These are phyloP conservation scores for Drosophila ambigua DNA, from an alignment of 1,140 invertebrate genomes.

Conservation along the genomic window DNA sequence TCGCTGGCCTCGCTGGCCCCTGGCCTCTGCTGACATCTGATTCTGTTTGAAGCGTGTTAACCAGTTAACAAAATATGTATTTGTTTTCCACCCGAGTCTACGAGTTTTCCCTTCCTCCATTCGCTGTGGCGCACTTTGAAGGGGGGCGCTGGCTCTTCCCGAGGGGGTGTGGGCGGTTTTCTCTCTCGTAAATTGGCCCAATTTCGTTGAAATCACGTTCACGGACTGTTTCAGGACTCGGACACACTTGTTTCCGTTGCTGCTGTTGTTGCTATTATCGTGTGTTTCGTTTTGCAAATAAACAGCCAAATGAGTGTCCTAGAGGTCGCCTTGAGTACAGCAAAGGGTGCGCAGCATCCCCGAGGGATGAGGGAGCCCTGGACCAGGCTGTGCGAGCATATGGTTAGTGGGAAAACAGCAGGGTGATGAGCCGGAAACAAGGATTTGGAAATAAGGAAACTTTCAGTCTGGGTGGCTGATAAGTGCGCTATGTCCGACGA, in stretches of 20 bases:
- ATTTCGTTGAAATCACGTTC: conserved; percentile 72
- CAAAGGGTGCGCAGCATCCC: background rate
- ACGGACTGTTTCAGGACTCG: conserved; percentile 45
- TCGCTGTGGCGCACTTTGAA: conserved; percentile 6
- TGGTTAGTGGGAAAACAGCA: conserved; percentile 32
- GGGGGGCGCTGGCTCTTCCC: background rate
- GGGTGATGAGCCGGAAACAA: conserved; percentile 41
- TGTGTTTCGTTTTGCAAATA: conserved; percentile 76
- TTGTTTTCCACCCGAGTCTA: too few relatives aligned
- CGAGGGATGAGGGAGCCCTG: too few relatives aligned
- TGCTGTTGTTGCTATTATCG: conserved; percentile 75
- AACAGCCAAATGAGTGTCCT: conserved; percentile 80
- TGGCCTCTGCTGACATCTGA: conserved; percentile 64
- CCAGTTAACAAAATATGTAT: conserved; percentile 10
- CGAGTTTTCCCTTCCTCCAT: conserved; percentile 9
- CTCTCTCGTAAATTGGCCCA: conserved; percentile 65
- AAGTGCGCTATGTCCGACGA: conserved; percentile 15
- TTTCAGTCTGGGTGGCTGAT: conserved; percentile 5
- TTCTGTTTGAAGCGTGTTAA: conserved; percentile 41
- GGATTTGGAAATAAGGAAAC: conserved; percentile 35
- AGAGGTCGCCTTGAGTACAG: conserved; percentile 54
- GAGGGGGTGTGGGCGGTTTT: background rate
- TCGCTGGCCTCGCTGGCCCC: too few relatives aligned
- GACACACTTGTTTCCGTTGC: conserved; percentile 55
- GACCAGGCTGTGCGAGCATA: conserved; percentile 47